These are phyloP conservation scores for Pelecanoides urinatrix DNA, from an alignment of 2,113 vertebrate species.

Conservation along the genomic window DNA sequence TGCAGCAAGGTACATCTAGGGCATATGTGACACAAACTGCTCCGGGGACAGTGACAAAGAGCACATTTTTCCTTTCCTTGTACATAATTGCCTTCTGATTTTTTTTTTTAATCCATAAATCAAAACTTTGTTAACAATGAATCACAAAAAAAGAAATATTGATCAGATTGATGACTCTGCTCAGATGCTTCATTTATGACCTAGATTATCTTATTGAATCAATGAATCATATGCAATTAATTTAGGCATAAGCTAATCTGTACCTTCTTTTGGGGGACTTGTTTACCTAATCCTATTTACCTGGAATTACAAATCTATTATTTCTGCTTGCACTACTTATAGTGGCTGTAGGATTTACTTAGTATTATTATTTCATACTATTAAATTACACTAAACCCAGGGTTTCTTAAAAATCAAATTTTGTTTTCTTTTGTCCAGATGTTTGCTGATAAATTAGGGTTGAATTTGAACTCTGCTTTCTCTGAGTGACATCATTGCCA, in stretches of 20 bases:
- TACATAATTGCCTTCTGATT: neutral
- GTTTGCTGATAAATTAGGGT: neutral
- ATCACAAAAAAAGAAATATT: neutral
- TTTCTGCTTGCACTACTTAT: neutral
- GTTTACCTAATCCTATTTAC: neutral
- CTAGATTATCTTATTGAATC: neutral
- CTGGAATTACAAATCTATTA: neutral
- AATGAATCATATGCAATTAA: neutral
- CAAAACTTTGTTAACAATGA: neutral
- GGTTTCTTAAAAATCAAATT: neutral
- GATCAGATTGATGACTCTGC: neutral
- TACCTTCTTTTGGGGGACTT: neutral
- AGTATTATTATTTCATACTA: neutral
- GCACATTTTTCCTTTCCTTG: neutral
- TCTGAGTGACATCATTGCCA: neutral
- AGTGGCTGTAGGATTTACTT: neutral
- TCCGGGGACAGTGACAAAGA: neutral
- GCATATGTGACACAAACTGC: neutral
- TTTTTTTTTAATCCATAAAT: neutral
- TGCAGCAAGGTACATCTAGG: accelerated
- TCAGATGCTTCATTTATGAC: neutral
- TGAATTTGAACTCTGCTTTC: neutral
- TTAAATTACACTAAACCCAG: neutral
- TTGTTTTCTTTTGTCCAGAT: neutral
- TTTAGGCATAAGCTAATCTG: neutral